A percentile compares a stretch with the other conserved stretches of the same genome.
phyloP scores from a whole-genome alignment of 2,888 invertebrate genomes.

The Heliothis peltigera region DNA sequence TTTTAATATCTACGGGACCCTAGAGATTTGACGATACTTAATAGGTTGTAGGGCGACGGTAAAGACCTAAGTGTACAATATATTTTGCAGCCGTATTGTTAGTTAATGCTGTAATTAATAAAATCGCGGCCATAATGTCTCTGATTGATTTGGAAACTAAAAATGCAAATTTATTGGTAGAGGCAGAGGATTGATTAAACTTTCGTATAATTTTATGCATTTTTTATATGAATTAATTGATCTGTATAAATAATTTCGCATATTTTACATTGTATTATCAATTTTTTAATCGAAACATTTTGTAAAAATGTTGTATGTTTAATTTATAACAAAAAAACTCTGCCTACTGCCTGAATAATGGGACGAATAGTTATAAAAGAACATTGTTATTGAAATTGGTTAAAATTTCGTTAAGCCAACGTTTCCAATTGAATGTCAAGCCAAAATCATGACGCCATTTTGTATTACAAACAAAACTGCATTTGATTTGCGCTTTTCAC shows the following conservation, averaged over 20 bases:
- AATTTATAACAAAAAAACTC: slow-evolving; percentile 57
- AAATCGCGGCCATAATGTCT: slow-evolving; percentile 83
- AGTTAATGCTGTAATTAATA: slow-evolving; percentile 73
- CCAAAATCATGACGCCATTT: slow-evolving; percentile 40
- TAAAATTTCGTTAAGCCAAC: slow-evolving; percentile 36
- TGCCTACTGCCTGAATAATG: slow-evolving; percentile 70
- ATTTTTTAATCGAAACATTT: slow-evolving; percentile 25
- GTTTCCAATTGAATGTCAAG: slow-evolving; percentile 38
- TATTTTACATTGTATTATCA: background rate
- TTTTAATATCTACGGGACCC: slow-evolving; percentile 48
- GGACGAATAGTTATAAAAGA: slow-evolving; percentile 75
- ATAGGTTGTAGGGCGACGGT: slow-evolving; percentile 74
- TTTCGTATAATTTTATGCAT: slow-evolving; percentile 3
- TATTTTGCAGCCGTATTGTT: slow-evolving; percentile 84
- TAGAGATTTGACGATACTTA: slow-evolving; percentile 73
- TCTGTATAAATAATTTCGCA: slow-evolving; percentile 28
- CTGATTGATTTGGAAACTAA: slow-evolving; percentile 71
- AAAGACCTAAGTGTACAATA: slow-evolving; percentile 73
- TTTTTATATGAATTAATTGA: slow-evolving; percentile 29
- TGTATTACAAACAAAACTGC: slow-evolving; percentile 29
- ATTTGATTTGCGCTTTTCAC: slow-evolving; percentile 45
- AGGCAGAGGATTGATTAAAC: slow-evolving; percentile 66
- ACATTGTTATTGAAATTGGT: slow-evolving; percentile 76
- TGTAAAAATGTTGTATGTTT: slow-evolving; percentile 37
- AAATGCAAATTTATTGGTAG: slow-evolving; percentile 65